Base-by-base conservation (phyloP, 2,888 invertebrate species). In the Callimorpha dominula region DNA sequence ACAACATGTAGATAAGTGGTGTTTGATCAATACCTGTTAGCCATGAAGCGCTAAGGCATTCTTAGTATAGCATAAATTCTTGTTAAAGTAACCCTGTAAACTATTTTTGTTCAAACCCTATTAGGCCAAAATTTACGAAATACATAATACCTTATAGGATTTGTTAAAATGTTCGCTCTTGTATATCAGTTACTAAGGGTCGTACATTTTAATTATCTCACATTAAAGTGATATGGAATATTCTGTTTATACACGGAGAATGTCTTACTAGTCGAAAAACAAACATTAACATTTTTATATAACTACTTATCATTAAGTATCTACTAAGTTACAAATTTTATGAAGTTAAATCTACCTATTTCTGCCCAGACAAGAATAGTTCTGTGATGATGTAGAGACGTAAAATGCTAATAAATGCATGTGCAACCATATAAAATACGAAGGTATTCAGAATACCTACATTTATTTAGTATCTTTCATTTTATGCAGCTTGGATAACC, bases 401-500 rank as follows among this genome's bases (percentile, higher is more conserved):
- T 20, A 11, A 57, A 57, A 57, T 20, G 57, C 57, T 11, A 57
- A 57, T 20, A 5, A 57, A 57, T 57, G 57, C 57, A 57, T 57
- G 20, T 57, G 11, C 20, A 57, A 57, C 57, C 11, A 20, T 57
- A 20, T 57, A 12, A 57, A 57, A 57, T 57, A 60, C 60, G 14
- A 60, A 31, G 31, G 5, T 60, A 60, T 60, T 60, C 14, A 31
- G 2, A 60, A 60, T 31, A 60, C 20, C 31, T 31, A 31, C 43
- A 46, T 46, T 43, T 64, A 54, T 42, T 42, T 9, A n/a, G 12
- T 40, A 57, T n/a, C 31, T 72, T 67, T 65, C 68, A 69, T 77
- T 70, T 69, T 75, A 50, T 65, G 62, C 62, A 68, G 64, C 64
- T 67, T 65, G 52, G 70, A 67, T 78, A 74, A 78, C 76, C 65